These are phyloP conservation scores for Asarcornis scutulata DNA, from an alignment of 2,113 vertebrate genomes.

Conservation along the genomic window DNA sequence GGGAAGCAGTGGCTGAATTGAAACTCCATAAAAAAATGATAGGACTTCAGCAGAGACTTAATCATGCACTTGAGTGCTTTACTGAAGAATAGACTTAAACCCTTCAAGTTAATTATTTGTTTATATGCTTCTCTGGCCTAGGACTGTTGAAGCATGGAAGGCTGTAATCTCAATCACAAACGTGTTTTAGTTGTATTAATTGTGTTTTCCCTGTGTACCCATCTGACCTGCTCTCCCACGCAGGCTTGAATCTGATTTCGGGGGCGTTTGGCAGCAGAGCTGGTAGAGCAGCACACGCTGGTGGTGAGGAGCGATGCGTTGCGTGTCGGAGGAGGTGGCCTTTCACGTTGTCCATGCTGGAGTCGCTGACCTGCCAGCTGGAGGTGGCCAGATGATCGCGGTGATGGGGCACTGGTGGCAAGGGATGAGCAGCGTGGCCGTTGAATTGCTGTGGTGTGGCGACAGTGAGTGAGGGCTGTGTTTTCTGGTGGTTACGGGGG, in stretches of 20 bases:
- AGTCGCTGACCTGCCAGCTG: neutral
- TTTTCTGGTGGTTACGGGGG: neutral
- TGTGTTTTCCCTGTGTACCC: neutral
- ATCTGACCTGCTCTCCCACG: neutral
- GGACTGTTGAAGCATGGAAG: neutral
- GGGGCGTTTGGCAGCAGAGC: neutral
- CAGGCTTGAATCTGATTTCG: neutral
- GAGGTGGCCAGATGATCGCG: neutral
- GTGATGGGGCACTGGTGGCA: neutral
- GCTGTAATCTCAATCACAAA: neutral
- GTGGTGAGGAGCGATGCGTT: neutral
- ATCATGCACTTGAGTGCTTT: conserved; percentile 4
- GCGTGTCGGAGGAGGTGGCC: neutral
- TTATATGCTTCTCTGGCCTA: neutral
- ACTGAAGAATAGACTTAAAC: conserved; percentile 8
- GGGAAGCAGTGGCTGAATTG: neutral
- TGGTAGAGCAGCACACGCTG: neutral
- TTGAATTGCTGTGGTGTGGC: neutral
- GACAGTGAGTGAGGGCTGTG: neutral
- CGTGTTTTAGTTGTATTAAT: conserved; percentile 12
- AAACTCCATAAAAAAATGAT: neutral
- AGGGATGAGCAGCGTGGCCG: neutral
- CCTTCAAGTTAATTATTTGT: conserved; percentile 22
- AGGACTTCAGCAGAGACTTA: conserved; percentile 22
- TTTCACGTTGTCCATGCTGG: neutral